phyloP scores from a whole-genome alignment of 2,797 vertebrate genomes.

The Podarcis lilfordi region DNA sequence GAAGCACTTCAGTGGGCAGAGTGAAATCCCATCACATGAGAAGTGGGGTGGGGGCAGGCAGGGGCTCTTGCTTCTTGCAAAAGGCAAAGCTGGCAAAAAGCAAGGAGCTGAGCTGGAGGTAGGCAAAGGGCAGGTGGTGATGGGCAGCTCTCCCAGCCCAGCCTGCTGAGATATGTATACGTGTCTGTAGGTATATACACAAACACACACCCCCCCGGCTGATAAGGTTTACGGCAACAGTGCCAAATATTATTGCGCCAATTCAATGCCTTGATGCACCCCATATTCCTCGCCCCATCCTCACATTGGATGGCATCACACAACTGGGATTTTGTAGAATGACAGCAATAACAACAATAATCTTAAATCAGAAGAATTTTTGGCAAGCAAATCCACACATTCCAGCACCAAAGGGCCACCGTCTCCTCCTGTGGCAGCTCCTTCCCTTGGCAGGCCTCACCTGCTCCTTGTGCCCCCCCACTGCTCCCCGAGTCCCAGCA shows the following conservation, averaged over 20 bases:
- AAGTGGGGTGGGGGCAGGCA: too few species aligned
- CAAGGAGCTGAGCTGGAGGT: too few species aligned
- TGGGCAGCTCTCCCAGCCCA: too few species aligned
- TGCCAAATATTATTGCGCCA: background rate
- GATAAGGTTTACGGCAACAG: too few species aligned
- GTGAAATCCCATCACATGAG: too few species aligned
- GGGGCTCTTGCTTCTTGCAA: too few species aligned
- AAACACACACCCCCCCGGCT: too few species aligned
- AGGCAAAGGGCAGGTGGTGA: too few species aligned
- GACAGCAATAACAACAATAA: background rate
- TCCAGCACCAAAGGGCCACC: background rate
- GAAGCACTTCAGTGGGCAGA: too few species aligned
- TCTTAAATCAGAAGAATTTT: background rate
- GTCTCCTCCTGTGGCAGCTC: background rate
- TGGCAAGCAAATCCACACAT: background rate
- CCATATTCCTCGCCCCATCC: background rate
- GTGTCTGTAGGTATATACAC: too few species aligned
- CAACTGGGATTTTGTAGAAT: background rate
- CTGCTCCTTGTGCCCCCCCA: background rate
- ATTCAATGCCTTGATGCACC: background rate
- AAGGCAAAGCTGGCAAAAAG: too few species aligned
- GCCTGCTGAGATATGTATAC: too few species aligned
- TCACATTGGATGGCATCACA: background rate
- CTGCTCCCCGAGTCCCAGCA: slow-evolving; percentile 12
- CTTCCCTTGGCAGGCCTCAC: background rate